These are phyloP conservation scores for Frankliniella intonsa DNA, from an alignment of 2,888 invertebrate species.

Conservation along the genomic window DNA sequence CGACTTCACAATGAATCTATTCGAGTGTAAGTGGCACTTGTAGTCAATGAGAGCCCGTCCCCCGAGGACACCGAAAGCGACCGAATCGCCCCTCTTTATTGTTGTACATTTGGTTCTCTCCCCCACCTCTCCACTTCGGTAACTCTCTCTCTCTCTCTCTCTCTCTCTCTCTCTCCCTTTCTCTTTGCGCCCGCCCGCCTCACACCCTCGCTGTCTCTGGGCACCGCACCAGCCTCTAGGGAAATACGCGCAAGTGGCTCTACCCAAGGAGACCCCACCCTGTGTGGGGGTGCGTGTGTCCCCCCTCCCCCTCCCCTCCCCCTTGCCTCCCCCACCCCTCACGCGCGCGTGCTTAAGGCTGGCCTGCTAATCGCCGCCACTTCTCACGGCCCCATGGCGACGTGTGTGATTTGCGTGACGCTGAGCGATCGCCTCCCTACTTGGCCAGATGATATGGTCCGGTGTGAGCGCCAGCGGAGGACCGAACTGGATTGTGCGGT, in stretches of 20 bases:
- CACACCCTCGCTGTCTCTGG: background rate
- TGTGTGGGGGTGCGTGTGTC: background rate
- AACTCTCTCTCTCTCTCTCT: background rate
- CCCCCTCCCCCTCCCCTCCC: too few species aligned
- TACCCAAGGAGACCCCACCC: background rate
- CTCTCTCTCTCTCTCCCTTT: background rate
- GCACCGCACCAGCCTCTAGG: background rate
- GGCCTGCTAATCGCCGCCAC: background rate
- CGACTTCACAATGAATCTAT: too few species aligned
- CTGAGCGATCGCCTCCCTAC: background rate
- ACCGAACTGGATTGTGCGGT: too few species aligned
- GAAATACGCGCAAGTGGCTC: conserved; percentile 18
- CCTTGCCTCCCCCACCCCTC: too few species aligned
- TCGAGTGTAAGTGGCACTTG: too few species aligned
- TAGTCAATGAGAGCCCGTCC: too few species aligned
- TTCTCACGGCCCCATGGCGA: background rate
- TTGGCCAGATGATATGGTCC: background rate
- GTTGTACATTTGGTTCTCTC: background rate
- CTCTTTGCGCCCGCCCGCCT: background rate
- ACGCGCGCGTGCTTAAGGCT: background rate
- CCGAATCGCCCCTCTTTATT: background rate
- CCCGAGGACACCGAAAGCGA: too few species aligned
- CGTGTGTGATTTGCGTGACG: background rate
- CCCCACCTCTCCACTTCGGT: background rate
- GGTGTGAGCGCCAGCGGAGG: too few species aligned